Evolutionary conservation across 2,797 vertebrate genomes (phyloP), one percentile per base, ranked within the genome.

Genomic region (Channa striata): DNA sequence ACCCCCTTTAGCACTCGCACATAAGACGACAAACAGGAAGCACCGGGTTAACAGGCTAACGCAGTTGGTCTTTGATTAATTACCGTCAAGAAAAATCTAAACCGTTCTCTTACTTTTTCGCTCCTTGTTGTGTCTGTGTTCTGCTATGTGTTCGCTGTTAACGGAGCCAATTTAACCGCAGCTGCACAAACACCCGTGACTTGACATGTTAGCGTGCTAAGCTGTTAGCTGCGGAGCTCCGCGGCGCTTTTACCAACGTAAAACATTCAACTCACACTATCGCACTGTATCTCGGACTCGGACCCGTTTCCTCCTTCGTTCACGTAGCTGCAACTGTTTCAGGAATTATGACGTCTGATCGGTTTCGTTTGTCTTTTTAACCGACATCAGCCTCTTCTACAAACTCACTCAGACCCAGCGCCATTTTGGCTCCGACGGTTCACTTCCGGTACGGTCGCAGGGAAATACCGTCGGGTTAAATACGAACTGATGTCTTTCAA

Each of bases 191-290:
- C 58, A 51, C 57, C 60, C 66, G 85, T 89, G 87, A 90, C 89
- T 88, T 85, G 53, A 85, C 89, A 84, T 60, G 85, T 88, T 89
- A 87, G 84, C 72, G 63, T 72, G 74, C 73, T 77, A 79, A 36
- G 49, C 40, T 8, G 44, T 30, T 59, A 72, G 52, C 70, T 13
- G 42, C 14, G 8, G 14, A 33, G n/a, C 44, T 34, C 6, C 6
- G 13, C n/a, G 11, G 14, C 33, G 3, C 25, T 2, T 9, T 30
- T 1, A 34, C 43, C 11, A 0, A 6, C 7, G 19, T 5, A 8
- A 20, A 33, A 8, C 8, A 4, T 2, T n/a, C 7, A 75, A 69
- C 82, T 81, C 54, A 82, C 71, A 64, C 10, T 53, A 58, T 72
- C 37, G 52, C 69, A 37, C 57, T 25, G 33, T 10, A 49, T 64